Percentiles rank a stretch among this genome's conserved stretches.
Conservation (phyloP, 2,113 vertebrate species). For the Gasterosteus aculeatus region DNA sequence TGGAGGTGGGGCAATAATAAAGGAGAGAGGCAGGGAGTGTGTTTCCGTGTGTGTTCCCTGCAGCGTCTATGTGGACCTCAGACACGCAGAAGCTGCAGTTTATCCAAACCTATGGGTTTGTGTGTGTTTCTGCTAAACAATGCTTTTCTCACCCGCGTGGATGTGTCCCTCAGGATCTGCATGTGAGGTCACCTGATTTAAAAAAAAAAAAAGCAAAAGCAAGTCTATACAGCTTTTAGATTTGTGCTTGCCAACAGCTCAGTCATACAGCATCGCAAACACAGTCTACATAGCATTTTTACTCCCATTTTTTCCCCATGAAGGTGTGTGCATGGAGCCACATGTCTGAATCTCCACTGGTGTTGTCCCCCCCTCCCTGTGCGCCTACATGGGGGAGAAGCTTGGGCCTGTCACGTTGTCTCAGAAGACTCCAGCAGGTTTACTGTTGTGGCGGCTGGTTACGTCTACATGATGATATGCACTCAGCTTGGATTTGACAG, state of each 20-base stretch:
- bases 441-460: constrained; percentile 44
- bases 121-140: not conserved
- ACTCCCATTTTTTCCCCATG: constrained; percentile 23
- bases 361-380: constrained; percentile 26
- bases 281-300: not conserved
- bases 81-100: constrained; percentile 49
- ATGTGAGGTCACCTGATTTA: not conserved
- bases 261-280: not conserved
- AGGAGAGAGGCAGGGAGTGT: constrained; percentile 16
- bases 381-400: constrained; percentile 3
- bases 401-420: constrained; percentile 40
- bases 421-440: constrained; percentile 41
- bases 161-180: not conserved
- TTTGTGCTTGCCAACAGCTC: not conserved
- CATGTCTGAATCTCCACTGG: constrained; percentile 21
- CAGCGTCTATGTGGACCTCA: constrained; percentile 50
- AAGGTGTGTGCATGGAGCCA: constrained; percentile 15
- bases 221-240: not conserved
- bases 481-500: constrained; percentile 36
- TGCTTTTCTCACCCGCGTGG: constrained; percentile 7
- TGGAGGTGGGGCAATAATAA: constrained; percentile 22
- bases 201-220: not conserved
- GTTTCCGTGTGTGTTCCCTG: constrained; percentile 33
- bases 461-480: constrained; percentile 50
- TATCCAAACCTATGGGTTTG: not conserved